phyloP scores from a whole-genome alignment of 2,113 vertebrate species.

The crab-eating macaque (Macaca fascicularis) region T2T-MFA8v1.1 NC_088386.1:107353501-107354000 shows the following conservation, averaged over 20 bases:
- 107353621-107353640: neutral
- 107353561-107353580: neutral
- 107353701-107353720: neutral
- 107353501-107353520: neutral
- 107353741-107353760: neutral
- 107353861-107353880: neutral
- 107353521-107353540: neutral
- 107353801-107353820: neutral
- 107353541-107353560: neutral
- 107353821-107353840: neutral
- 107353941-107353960: neutral
- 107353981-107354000: neutral
- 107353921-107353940: neutral
- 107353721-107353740: constrained; percentile 23
- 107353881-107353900: neutral
- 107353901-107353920: neutral
- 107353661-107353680: neutral
- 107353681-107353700: neutral
- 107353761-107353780: neutral
- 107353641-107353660: neutral
- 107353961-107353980: neutral
- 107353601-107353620: neutral
- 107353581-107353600: neutral
- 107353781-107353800: neutral
- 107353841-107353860: neutral